Percentiles rank a stretch among this genome's conserved stretches.
Conservation (phyloP, 1,140 invertebrate genomes). For the Hirudo medicinalis region DNA sequence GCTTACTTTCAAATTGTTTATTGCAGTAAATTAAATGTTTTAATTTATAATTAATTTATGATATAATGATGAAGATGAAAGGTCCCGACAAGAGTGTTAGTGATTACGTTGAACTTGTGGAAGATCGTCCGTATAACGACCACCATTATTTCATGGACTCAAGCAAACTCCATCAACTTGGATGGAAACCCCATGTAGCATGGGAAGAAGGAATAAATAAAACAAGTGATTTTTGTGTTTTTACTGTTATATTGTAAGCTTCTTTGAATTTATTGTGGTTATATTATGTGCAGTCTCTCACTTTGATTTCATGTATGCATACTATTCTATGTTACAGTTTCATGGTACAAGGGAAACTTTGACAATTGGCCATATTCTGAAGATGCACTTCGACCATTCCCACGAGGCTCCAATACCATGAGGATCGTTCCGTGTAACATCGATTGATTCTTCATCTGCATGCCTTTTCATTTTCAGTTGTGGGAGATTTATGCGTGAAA, state of each 20-base stretch:
- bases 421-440: background rate
- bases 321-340: background rate
- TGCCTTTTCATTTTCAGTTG: too few relatives aligned
- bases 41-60: too few relatives aligned
- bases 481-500: too few relatives aligned
- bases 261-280: background rate
- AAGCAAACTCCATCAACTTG: slow-evolving; percentile 31
- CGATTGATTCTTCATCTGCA: slow-evolving; percentile 8
- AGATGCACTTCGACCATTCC: slow-evolving; percentile 22
- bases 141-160: slow-evolving; percentile 35
- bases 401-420: slow-evolving; percentile 19
- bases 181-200: slow-evolving; percentile 32
- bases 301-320: background rate
- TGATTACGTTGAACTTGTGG: slow-evolving; percentile 24
- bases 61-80: background rate
- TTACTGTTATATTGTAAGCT: background rate
- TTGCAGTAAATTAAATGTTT: too few relatives aligned
- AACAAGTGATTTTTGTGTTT: slow-evolving; percentile 23
- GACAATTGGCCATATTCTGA: slow-evolving; percentile 21
- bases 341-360: slow-evolving; percentile 21
- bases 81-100: slow-evolving; percentile 24
- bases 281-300: too few relatives aligned
- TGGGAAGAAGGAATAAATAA: slow-evolving; percentile 34
- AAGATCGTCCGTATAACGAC: slow-evolving; percentile 39
- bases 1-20: too few relatives aligned